Evolutionary conservation across 2,113 vertebrate species (phyloP), one percentile per base, ranked within the genome.

Genomic region (Entomyzon cyanotis): DNA sequence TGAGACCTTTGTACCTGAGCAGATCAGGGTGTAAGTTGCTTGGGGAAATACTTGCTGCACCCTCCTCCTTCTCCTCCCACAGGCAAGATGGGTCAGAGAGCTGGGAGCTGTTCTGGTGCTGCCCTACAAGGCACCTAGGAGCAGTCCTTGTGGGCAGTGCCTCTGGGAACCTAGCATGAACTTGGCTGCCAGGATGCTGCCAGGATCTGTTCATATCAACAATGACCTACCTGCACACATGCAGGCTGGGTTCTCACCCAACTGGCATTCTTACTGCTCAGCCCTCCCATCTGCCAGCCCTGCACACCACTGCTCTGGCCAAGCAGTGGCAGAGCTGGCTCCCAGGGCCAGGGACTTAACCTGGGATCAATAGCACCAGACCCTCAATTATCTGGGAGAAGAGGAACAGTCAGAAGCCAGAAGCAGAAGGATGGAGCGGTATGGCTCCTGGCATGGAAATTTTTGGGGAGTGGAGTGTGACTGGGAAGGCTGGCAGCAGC

Each of bases 161-260:
- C 47, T 69, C 71, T 35, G 27, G 59, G 64, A 94, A 75, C 31
- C 49, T n/a, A 71, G 30, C 71, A 52, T 12, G 24, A 90, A 27
- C 21, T 50, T 68, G 55, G 64, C 52, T 39, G 52, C 30, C 6
- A 6, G 53, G 58, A 56, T 73, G 62, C 64, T 83, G 82, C 78
- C 74, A 90, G 76, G 49, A 82, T 90, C 53, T 42, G 14, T 76
- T 71, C 7, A 1, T 24, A 92, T 62, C 56, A 71, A 79, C n/a
- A 81, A 21, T 0, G 0, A 22, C 74, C 44, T 49, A 53, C 17
- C 19, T 83, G 77, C 55, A 74, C 0, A 15, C 12, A 44, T 1
- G 9, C 46, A 70, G 74, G 71, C 42, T 82, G 83, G 70, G 44
- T 64, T 79, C 46, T 47, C 78, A 82, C 74, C 87, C 93, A 93